Evolutionary conservation across 1,140 invertebrate species (phyloP).

Genomic region (Phenacoccus solenopsis): DNA sequence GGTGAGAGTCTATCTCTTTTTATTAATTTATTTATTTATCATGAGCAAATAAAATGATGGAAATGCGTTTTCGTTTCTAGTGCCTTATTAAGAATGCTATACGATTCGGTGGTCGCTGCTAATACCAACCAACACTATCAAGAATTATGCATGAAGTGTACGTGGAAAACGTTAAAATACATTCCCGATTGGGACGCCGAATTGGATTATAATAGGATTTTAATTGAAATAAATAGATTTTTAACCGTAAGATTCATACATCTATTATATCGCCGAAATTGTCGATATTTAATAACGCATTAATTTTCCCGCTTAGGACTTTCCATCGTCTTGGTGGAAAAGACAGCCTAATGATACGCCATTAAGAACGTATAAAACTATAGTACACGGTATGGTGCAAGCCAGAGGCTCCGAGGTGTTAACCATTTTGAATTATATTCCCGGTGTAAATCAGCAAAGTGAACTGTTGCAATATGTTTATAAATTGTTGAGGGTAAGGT

Average conservation of each 20-base stretch:
- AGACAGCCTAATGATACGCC: constrained; percentile 27
- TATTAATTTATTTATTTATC: constrained; percentile 1
- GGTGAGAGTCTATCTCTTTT: no score
- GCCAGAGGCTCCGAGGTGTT: constrained; percentile 24
- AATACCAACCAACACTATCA: constrained; percentile 23
- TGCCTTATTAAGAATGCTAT: constrained; percentile 27
- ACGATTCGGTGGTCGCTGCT: constrained; percentile 23
- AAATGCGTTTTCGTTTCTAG: constrained; percentile 20
- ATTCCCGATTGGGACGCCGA: constrained; percentile 27
- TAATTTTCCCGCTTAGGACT: constrained; percentile 24
- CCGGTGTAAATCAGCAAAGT: constrained; percentile 20
- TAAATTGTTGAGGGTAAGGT: constrained; percentile 27
- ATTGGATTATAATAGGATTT: constrained; percentile 26
- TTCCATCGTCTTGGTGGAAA: constrained; percentile 28
- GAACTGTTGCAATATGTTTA: constrained; percentile 22
- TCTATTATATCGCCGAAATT: not conserved
- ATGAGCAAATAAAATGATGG: no score
- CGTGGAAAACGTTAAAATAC: constrained; percentile 29
- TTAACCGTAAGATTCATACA: constrained; percentile 24
- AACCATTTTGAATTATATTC: constrained; percentile 11
- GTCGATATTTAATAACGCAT: not conserved
- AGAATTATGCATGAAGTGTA: constrained; percentile 29
- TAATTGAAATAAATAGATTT: constrained; percentile 27
- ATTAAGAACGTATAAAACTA: constrained; percentile 29
- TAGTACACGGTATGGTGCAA: constrained; percentile 29